phyloP scores from a whole-genome alignment of 2,888 invertebrate genomes.

The Cepaea hortensis region DNA sequence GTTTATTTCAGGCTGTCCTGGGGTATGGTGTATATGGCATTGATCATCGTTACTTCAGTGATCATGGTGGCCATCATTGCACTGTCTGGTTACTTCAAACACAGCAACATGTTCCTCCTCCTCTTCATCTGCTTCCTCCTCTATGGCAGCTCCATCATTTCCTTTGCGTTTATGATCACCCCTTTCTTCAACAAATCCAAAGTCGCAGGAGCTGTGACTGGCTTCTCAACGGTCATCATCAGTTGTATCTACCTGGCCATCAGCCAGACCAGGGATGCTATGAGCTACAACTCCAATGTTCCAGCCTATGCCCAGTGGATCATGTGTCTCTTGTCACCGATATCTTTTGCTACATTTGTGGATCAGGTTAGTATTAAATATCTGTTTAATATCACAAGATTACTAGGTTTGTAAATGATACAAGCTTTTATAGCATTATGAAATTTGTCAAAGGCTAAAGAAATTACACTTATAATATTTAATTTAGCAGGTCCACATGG shows the following conservation, averaged over 20 bases:
- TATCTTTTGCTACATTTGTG: constrained; percentile 89
- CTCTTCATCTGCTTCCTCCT: constrained; percentile 87
- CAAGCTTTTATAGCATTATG: no score
- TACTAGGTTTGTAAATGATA: background rate
- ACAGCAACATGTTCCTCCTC: constrained; percentile 84
- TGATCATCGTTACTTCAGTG: constrained; percentile 84
- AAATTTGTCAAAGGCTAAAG: no score
- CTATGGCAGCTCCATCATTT: constrained; percentile 88
- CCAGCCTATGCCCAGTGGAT: constrained; percentile 85
- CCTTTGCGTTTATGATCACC: constrained; percentile 88
- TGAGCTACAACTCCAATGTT: constrained; percentile 63
- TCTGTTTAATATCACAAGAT: background rate
- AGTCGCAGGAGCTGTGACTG: constrained; percentile 83
- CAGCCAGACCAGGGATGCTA: constrained; percentile 78
- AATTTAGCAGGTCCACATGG: no score
- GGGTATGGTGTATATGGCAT: constrained; percentile 86
- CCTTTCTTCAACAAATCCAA: constrained; percentile 87
- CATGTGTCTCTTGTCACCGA: constrained; percentile 87
- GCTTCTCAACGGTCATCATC: constrained; percentile 86
- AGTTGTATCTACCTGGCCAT: constrained; percentile 88
- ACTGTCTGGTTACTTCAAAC: constrained; percentile 85
- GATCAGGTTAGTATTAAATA: constrained; percentile 82
- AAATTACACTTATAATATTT: no score
- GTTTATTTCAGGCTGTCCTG: constrained; percentile 84
- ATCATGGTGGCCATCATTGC: constrained; percentile 75